Conservation (phyloP, 2,797 vertebrate genomes). For the Harpagifer antarcticus region DNA sequence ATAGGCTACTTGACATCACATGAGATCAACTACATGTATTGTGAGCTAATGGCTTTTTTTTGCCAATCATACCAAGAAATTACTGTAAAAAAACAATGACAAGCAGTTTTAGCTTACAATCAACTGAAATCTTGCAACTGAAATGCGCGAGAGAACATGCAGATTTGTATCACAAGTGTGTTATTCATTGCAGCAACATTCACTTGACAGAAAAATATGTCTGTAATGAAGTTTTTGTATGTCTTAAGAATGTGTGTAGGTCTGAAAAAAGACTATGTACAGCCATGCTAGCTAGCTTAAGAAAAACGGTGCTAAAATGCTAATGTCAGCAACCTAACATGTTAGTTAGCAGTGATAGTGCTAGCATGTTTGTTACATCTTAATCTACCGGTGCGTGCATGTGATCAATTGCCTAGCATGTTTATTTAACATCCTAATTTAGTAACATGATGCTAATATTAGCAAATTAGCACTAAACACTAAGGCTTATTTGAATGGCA, state of each 20-base stretch:
- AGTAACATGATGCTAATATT: slow-evolving; percentile 1
- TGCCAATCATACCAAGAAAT: neutral
- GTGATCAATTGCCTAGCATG: neutral
- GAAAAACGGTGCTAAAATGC: neutral
- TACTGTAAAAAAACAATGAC: slow-evolving; percentile 1
- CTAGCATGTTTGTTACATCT: slow-evolving; percentile 4
- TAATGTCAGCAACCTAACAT: slow-evolving; percentile 5
- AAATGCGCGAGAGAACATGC: slow-evolving; percentile 1
- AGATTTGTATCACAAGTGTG: slow-evolving; percentile 16
- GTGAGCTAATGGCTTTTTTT: neutral
- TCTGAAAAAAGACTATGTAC: neutral
- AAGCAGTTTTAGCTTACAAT: neutral
- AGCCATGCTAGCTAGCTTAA: neutral
- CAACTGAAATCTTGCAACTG: slow-evolving; percentile 4
- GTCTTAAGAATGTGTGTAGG: neutral
- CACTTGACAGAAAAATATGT: neutral
- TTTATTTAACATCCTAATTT: neutral
- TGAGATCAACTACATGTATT: slow-evolving; percentile 15
- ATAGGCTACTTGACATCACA: slow-evolving; percentile 16
- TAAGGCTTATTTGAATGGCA: neutral
- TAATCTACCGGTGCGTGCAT: no score
- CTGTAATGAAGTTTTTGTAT: neutral
- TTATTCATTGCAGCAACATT: neutral
- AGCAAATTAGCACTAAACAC: neutral
- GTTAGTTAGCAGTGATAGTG: neutral